These are phyloP conservation scores for Crambe crambe DNA, from an alignment of 37 sponge, comb jelly and placozoan genomes.

Conservation along the genomic window DNA sequence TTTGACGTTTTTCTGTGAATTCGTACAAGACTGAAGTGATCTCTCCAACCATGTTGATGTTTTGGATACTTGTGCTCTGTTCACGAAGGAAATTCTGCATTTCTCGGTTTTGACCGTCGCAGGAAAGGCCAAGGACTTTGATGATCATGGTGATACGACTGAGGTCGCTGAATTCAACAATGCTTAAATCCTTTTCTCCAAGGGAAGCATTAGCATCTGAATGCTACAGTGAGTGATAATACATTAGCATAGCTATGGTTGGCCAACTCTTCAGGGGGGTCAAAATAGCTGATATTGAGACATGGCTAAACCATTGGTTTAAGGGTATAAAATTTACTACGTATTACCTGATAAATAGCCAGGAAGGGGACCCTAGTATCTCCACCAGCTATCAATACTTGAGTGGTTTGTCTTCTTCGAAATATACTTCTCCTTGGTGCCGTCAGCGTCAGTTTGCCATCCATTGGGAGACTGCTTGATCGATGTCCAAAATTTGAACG, in stretches of 20 bases:
- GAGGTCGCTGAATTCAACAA: constrained; percentile 16
- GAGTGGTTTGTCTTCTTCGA: neutral
- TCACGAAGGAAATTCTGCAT: constrained; percentile 73
- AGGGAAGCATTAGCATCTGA: neutral
- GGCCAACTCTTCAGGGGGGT: too few species aligned
- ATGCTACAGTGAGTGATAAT: neutral
- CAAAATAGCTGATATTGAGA: too few species aligned
- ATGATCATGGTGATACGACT: constrained; percentile 44
- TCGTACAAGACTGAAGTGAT: constrained; percentile 47
- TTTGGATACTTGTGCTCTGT: constrained; percentile 62
- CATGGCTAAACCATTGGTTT: too few species aligned
- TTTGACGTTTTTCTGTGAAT: constrained; percentile 45
- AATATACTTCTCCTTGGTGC: neutral
- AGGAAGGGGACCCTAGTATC: neutral
- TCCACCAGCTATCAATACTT: neutral
- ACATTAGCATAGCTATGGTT: too few species aligned
- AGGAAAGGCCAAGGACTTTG: constrained; percentile 70
- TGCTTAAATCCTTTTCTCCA: neutral
- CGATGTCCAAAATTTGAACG: too few species aligned
- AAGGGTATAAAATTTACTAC: too few species aligned
- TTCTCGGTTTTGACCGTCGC: constrained; percentile 71
- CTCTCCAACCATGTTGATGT: constrained; percentile 70
- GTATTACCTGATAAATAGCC: neutral
- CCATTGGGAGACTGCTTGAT: neutral
- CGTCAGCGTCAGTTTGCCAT: neutral